Evolutionary conservation across 2,113 vertebrate species (phyloP).

Genomic region (Oceanodroma tethys): DNA sequence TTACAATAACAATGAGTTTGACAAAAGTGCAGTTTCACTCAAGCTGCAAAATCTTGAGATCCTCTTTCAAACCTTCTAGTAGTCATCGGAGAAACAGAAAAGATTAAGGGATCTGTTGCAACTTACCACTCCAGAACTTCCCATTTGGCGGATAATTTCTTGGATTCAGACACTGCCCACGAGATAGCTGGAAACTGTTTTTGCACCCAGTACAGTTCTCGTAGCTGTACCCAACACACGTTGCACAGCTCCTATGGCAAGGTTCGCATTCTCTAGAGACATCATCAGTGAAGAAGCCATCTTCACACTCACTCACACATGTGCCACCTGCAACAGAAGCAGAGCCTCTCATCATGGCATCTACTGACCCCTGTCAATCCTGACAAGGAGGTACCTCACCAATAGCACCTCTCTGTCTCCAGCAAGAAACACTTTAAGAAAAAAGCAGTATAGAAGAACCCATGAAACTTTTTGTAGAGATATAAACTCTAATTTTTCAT

Average conservation of each 20-base stretch:
- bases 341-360: neutral
- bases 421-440: neutral
- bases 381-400: neutral
- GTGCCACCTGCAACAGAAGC: slow-evolving; percentile 43
- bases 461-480: neutral
- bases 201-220: slow-evolving; percentile 81
- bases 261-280: slow-evolving; percentile 77
- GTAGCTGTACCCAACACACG: slow-evolving; percentile 75
- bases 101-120: neutral
- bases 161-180: slow-evolving; percentile 69
- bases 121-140: slow-evolving; percentile 77
- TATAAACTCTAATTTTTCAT: neutral
- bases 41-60: neutral
- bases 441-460: neutral
- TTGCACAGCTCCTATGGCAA: slow-evolving; percentile 80
- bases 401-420: neutral
- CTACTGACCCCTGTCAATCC: neutral
- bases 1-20: neutral
- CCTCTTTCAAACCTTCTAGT: neutral
- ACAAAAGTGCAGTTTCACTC: neutral
- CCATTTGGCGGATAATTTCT: neutral
- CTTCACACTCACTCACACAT: slow-evolving; percentile 76
- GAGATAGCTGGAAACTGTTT: slow-evolving; percentile 21
- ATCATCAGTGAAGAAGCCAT: slow-evolving; percentile 79
- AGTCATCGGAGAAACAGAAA: neutral